These are phyloP conservation scores for Diplodus puntazzo DNA, from an alignment of 2,797 vertebrate genomes.

Conservation along the genomic window DNA sequence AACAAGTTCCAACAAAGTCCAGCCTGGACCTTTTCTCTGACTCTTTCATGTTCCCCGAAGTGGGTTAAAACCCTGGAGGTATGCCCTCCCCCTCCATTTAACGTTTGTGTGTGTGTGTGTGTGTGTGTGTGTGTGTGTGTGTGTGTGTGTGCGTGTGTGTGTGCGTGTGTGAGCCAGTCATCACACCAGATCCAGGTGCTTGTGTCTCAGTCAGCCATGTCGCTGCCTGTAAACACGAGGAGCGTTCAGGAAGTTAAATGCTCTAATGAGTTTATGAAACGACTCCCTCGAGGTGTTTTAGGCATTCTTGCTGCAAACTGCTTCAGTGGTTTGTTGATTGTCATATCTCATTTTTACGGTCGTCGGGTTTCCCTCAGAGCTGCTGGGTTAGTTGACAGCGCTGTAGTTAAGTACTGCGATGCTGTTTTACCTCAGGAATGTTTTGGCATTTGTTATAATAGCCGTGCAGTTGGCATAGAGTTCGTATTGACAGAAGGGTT, in stretches of 20 bases:
- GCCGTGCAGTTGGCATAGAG: not conserved
- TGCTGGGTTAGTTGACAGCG: not conserved
- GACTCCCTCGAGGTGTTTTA: conserved; percentile 16
- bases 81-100: conserved; percentile 23
- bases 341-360: conserved; percentile 34
- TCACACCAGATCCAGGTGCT: conserved; percentile 32
- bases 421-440: not conserved
- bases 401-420: not conserved
- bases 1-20: conserved; percentile 67
- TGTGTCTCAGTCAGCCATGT: conserved; percentile 38
- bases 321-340: conserved; percentile 10
- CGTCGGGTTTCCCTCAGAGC: not conserved
- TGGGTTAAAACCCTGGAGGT: conserved; percentile 22
- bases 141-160: too few species aligned
- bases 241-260: conserved; percentile 52
- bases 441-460: conserved; percentile 8
- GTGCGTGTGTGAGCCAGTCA: conserved; percentile 18
- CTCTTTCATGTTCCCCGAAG: conserved; percentile 33
- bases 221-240: conserved; percentile 49
- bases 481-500: not conserved
- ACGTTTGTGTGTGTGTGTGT: too few species aligned
- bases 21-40: conserved; percentile 13
- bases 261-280: conserved; percentile 61
- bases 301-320: conserved; percentile 23
- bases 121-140: too few species aligned